phyloP scores from a whole-genome alignment of 2,113 vertebrate genomes.

The Elgaria multicarinata region DNA sequence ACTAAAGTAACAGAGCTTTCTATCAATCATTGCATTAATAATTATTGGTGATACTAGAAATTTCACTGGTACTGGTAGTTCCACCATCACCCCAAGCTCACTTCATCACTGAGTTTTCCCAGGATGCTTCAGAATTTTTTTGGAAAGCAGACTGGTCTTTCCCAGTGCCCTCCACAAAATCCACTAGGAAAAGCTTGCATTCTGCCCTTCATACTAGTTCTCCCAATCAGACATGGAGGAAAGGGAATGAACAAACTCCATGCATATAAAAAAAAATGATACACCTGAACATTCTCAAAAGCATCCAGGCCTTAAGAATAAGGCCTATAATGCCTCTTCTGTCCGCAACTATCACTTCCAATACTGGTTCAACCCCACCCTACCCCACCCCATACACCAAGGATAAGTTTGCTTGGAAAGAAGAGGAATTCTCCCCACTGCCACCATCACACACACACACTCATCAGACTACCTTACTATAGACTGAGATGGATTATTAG shows the following conservation, averaged over 20 bases:
- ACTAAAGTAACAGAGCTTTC: not conserved
- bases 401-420: not conserved
- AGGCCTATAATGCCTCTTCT: not conserved
- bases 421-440: not conserved
- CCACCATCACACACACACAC: too few species aligned
- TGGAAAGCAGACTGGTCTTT: not conserved
- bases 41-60: not conserved
- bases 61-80: not conserved
- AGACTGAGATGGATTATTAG: too few species aligned
- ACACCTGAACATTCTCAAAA: not conserved
- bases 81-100: not conserved
- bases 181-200: not conserved
- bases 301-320: not conserved
- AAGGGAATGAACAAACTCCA: not conserved
- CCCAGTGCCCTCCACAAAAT: not conserved
- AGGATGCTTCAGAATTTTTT: not conserved
- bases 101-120: not conserved
- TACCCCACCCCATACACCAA: not conserved
- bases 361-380: not conserved
- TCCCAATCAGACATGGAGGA: not conserved
- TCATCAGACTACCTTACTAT: too few species aligned
- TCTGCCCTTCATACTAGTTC: not conserved
- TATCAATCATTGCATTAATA: constrained; percentile 19
- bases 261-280: not conserved
- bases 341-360: not conserved